phyloP scores from a whole-genome alignment of 2,113 vertebrate species.

The Lagopus muta region DNA sequence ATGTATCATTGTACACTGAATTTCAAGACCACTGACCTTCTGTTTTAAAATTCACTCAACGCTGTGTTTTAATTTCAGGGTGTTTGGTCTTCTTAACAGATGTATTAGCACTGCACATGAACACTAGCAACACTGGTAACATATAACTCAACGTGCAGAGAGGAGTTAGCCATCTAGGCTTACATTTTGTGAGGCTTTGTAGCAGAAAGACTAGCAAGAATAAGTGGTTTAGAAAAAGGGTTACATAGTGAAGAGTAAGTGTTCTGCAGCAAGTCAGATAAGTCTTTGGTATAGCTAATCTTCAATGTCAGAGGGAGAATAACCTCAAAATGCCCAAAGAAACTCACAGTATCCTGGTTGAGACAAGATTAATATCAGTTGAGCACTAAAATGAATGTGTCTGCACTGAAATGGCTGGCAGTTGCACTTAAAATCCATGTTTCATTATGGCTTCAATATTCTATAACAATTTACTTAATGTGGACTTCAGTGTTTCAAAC shows the following conservation, averaged over 20 bases:
- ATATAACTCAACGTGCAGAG: neutral
- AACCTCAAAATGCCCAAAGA: neutral
- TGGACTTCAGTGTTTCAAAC: neutral
- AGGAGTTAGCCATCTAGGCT: neutral
- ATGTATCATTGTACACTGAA: neutral
- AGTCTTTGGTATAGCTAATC: neutral
- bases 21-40: neutral
- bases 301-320: neutral
- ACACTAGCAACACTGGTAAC: accelerated
- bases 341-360: neutral
- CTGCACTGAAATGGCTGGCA: neutral
- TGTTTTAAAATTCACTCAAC: neutral
- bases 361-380: neutral
- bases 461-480: neutral
- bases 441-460: conserved; percentile 17
- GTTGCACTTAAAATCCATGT: neutral
- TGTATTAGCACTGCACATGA: neutral
- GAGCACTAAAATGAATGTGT: neutral
- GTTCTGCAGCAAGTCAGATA: neutral
- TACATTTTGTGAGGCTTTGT: neutral
- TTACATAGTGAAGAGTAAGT: neutral
- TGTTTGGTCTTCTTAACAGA: neutral
- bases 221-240: neutral
- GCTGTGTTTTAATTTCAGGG: neutral
- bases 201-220: neutral